Percentiles rank a stretch among this genome's conserved stretches.
Evolutionary conservation across 2,113 vertebrate genomes (phyloP).

Genomic region (Apteryx owenii): DNA sequence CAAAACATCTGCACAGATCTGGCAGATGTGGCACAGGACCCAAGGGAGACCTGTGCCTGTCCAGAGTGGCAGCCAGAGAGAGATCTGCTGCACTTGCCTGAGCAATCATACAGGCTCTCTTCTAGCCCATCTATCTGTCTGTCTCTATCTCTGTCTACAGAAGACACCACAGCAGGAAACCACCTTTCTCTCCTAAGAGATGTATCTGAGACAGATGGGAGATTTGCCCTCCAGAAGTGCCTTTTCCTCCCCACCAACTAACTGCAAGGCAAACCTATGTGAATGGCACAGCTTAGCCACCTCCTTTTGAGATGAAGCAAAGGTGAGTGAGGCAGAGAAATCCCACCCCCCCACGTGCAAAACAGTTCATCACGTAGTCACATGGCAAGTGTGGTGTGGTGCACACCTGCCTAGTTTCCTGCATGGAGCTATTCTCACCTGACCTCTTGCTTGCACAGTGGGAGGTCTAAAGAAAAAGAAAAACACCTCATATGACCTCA

Average conservation of each 20-base stretch:
- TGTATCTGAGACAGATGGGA: not conserved
- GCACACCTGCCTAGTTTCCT: not conserved
- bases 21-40: not conserved
- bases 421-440: not conserved
- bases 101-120: not conserved
- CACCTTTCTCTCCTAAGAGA: not conserved
- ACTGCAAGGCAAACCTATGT: not conserved
- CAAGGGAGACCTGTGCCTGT: not conserved
- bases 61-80: not conserved
- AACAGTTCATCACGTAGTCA: rapidly evolving
- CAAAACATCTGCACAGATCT: not conserved
- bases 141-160: not conserved
- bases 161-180: not conserved
- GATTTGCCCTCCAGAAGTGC: not conserved
- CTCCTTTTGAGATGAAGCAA: not conserved
- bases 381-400: not conserved
- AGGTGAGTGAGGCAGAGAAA: not conserved
- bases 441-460: not conserved
- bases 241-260: not conserved
- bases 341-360: not conserved
- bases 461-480: not conserved
- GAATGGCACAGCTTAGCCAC: not conserved
- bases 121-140: not conserved
- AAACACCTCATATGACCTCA: not conserved
- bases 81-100: not conserved